Percentiles rank a stretch among this genome's conserved stretches.
Conservation (phyloP, 2,113 vertebrate genomes). For the Rhombomys opimus region DNA sequence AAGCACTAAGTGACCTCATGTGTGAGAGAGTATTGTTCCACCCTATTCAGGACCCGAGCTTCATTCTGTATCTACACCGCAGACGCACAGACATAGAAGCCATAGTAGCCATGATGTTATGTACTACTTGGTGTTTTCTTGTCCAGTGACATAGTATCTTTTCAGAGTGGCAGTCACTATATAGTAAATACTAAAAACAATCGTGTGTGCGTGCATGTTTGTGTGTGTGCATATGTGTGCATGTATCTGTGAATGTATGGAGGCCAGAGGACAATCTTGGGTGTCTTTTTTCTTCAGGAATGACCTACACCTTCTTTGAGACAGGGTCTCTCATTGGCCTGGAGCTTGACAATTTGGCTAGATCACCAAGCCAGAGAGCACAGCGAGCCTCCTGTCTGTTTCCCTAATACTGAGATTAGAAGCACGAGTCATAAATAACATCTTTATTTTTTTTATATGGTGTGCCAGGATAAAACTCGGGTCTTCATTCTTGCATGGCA, state of each 20-base stretch:
- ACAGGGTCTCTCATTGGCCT: background rate
- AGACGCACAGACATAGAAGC: background rate
- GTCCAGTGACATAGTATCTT: background rate
- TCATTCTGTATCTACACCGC: accelerated
- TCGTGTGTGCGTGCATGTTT: background rate
- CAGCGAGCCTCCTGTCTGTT: background rate
- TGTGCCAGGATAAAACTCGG: background rate
- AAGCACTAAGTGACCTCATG: background rate
- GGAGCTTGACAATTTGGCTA: background rate
- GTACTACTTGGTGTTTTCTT: background rate
- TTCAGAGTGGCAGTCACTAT: background rate
- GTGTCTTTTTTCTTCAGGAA: background rate
- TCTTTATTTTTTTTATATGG: background rate
- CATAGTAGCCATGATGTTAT: background rate
- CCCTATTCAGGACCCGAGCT: background rate
- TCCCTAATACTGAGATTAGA: background rate
- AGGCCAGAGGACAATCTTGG: background rate
- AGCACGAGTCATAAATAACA: background rate
- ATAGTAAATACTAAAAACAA: background rate
- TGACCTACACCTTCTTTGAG: background rate
- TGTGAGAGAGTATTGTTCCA: too few relatives aligned
- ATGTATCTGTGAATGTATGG: background rate
- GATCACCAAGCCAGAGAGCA: background rate
- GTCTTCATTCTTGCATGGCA: background rate
- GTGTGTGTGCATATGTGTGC: background rate